phyloP scores from a whole-genome alignment of 1,140 invertebrate species.

The Platyscapa corneri region DNA sequence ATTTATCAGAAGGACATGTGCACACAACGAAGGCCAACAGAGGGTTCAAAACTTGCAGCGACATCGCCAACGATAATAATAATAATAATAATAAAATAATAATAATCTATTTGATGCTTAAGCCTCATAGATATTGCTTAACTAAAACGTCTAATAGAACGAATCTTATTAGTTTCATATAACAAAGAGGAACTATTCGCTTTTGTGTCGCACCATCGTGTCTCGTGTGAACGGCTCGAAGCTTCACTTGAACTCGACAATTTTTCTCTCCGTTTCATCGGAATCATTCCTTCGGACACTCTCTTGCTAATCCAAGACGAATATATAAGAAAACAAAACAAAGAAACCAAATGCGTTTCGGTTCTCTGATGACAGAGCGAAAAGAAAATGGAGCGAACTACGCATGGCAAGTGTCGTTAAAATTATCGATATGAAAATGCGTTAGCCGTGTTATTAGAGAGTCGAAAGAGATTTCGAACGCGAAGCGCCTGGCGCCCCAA shows the following conservation, averaged over 20 bases:
- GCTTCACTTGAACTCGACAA: constrained; percentile 23
- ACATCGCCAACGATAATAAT: background rate
- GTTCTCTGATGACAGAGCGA: background rate
- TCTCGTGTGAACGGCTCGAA: constrained; percentile 19
- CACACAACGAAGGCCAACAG: background rate
- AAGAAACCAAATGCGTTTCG: background rate
- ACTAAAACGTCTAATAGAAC: constrained; percentile 70
- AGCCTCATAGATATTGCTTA: constrained; percentile 70
- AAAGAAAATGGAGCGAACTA: background rate
- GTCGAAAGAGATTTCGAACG: constrained; percentile 12
- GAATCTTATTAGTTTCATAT: constrained; percentile 64
- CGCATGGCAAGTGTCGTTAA: background rate
- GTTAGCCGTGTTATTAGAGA: background rate
- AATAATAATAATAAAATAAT: constrained; percentile 25
- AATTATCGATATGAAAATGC: background rate
- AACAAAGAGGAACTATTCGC: constrained; percentile 70
- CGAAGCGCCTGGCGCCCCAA: background rate
- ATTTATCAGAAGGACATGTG: background rate
- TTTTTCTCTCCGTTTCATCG: background rate
- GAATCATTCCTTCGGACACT: background rate
- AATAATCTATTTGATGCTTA: constrained; percentile 50
- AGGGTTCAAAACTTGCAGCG: background rate
- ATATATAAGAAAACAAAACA: background rate
- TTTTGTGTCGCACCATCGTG: constrained; percentile 55
- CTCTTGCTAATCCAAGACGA: background rate